Base-by-base conservation (phyloP, 2,888 invertebrate species). In the Erpobdella octoculata region DNA sequence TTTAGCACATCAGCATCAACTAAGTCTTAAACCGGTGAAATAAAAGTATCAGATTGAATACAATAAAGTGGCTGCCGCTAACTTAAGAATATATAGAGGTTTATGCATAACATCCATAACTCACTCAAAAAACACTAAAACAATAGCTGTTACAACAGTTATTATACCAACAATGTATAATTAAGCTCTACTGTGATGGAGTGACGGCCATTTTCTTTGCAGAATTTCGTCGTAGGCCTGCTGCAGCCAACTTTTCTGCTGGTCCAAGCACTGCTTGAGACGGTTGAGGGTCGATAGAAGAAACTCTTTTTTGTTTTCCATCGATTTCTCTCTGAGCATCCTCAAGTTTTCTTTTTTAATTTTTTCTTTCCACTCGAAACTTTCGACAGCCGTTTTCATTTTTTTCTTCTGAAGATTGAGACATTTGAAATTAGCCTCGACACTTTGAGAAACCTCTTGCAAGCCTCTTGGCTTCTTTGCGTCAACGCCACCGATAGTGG, bases 171-270 rank as follows among this genome's bases (percentile, higher is more conserved):
- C n/a, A n/a, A n/a, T n/a, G n/a, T n/a, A n/a, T 53, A 28, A 28
- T 53, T 28, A 53, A 15, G 21, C 53, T 53, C 53, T 53, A 28
- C 21, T 9, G 21, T 53, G 53, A n/a, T 53, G 37, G 36, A 65
- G 65, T 15, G 36, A 31, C 1, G 65, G 37, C 36, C 65, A 35
- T 36, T 65, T 65, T 8, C 25, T 21, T 25, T 65, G 35, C 35
- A 65, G 65, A 4, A 65, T 37, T 18, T 65, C 36, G 9, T 33
- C 21, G 65, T 65, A 65, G 36, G 37, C 36, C 37, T 36, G 2
- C 65, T 65, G 65, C 37, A 65, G 65, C 65, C 65, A 65, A 5
- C 18, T 33, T 38, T 37, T 33, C 37, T 65, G 65, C 37, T 65
- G 65, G 21, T 33, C 65, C n/a, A 65, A 25, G n/a, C 36, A 65